Conservation (phyloP, 2,888 invertebrate genomes). For the Chironomus tentans region DNA sequence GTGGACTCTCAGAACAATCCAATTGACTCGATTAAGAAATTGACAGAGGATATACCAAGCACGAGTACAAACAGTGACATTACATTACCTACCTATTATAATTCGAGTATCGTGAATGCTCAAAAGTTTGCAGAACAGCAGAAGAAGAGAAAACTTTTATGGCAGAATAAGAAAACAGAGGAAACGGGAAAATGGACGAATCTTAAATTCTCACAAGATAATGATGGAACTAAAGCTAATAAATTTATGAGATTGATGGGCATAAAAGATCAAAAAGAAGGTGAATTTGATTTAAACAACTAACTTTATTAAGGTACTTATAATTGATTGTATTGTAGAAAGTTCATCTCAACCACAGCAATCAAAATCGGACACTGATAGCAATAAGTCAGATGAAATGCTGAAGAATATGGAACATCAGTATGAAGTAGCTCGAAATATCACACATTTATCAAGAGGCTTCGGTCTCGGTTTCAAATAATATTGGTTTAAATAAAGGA, state of each 20-base stretch:
- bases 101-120: conserved; percentile 62
- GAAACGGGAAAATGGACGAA: conserved; percentile 66
- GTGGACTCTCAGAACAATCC: too few species aligned
- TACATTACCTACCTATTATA: conserved; percentile 58
- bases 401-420: conserved; percentile 92
- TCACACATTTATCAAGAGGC: conserved; percentile 91
- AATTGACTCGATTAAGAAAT: too few species aligned
- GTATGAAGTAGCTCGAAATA: conserved; percentile 90
- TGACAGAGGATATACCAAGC: too few species aligned
- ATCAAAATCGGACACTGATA: not conserved
- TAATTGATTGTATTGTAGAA: not conserved
- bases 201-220: conserved; percentile 81
- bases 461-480: conserved; percentile 68
- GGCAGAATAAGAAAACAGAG: conserved; percentile 67
- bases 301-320: not conserved
- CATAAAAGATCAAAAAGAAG: conserved; percentile 52
- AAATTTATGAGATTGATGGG: conserved; percentile 98
- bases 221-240: conserved; percentile 83
- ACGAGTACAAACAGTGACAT: too few species aligned
- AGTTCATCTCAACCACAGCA: not conserved
- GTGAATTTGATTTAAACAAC: not conserved
- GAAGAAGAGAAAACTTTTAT: conserved; percentile 83
- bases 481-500: not conserved
- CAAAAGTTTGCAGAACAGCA: conserved; percentile 80
- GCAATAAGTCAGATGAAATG: conserved; percentile 55